Percentiles rank a stretch among this genome's conserved stretches.
These are phyloP conservation scores for Linyphia triangularis DNA, from an alignment of 2,888 invertebrate species.

Conservation along the genomic window DNA sequence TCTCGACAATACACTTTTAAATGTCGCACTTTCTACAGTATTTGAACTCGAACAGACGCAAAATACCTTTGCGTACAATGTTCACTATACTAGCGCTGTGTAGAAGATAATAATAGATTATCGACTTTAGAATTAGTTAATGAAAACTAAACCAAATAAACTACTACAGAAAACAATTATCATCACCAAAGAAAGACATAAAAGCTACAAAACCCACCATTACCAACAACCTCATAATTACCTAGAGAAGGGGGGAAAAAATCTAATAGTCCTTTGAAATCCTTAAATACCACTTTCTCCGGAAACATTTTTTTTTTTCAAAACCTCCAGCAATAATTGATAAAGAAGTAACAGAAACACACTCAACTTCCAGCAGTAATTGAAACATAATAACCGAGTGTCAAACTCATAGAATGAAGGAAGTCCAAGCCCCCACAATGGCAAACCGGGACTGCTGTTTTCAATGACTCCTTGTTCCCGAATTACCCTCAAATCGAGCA, in stretches of 20 bases:
- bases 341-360: not conserved
- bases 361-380: constrained; percentile 17
- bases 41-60: too few species aligned
- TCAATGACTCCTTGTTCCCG: constrained; percentile 46
- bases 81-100: too few species aligned
- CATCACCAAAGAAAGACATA: not conserved
- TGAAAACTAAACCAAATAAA: too few species aligned
- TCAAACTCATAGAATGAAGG: constrained; percentile 25
- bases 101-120: too few species aligned
- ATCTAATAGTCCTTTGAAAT: not conserved
- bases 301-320: constrained; percentile 1
- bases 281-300: not conserved
- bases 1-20: too few species aligned
- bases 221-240: not conserved
- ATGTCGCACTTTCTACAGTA: too few species aligned
- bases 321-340: not conserved
- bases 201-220: not conserved
- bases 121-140: too few species aligned
- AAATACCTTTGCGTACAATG: too few species aligned
- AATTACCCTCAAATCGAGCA: constrained; percentile 12
- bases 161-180: too few species aligned
- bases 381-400: constrained; percentile 59
- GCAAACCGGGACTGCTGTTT: constrained; percentile 3
- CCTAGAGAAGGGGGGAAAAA: not conserved
- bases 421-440: constrained; percentile 34